A percentile compares a stretch with the other conserved stretches of the same genome.
These are phyloP conservation scores for Gnathonemus echidnorhynchus DNA, from an alignment of 2,113 vertebrate species.

Conservation along the genomic window DNA sequence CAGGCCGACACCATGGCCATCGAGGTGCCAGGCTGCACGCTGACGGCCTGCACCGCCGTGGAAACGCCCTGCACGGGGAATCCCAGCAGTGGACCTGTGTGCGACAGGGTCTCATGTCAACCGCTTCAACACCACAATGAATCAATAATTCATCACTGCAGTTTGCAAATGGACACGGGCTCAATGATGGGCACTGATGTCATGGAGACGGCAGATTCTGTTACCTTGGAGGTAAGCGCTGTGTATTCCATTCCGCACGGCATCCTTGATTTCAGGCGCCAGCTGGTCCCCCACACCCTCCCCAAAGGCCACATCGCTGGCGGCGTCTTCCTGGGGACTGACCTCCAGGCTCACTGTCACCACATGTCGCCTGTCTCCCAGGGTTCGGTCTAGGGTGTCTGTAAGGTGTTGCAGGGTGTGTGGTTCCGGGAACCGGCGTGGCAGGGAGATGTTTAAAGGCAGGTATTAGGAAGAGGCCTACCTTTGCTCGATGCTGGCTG, in stretches of 20 bases:
- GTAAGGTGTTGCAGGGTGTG: neutral
- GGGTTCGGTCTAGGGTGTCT: conserved; percentile 79
- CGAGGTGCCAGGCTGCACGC: conserved; percentile 73
- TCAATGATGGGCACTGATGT: neutral
- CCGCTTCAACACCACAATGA: neutral
- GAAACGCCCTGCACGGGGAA: conserved; percentile 75
- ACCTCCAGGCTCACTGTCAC: conserved; percentile 67
- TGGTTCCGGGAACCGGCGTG: neutral
- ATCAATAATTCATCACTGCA: neutral
- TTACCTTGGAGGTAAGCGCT: conserved; percentile 80
- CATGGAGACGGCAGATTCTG: neutral
- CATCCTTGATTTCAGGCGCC: conserved; percentile 55
- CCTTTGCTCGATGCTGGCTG: conserved; percentile 64
- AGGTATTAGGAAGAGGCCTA: conserved; percentile 34
- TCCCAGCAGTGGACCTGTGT: conserved; percentile 79
- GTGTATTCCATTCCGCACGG: conserved; percentile 74
- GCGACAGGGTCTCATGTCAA: neutral
- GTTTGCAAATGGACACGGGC: neutral
- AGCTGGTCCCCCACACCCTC: conserved; percentile 44
- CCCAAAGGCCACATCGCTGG: conserved; percentile 51
- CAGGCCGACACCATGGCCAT: conserved; percentile 85
- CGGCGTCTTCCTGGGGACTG: conserved; percentile 45
- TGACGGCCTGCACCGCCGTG: conserved; percentile 64
- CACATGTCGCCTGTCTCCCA: conserved; percentile 76
- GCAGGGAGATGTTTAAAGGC: neutral